phyloP scores from a whole-genome alignment of 2,113 vertebrate genomes.

The Mastomys coucha region DNA sequence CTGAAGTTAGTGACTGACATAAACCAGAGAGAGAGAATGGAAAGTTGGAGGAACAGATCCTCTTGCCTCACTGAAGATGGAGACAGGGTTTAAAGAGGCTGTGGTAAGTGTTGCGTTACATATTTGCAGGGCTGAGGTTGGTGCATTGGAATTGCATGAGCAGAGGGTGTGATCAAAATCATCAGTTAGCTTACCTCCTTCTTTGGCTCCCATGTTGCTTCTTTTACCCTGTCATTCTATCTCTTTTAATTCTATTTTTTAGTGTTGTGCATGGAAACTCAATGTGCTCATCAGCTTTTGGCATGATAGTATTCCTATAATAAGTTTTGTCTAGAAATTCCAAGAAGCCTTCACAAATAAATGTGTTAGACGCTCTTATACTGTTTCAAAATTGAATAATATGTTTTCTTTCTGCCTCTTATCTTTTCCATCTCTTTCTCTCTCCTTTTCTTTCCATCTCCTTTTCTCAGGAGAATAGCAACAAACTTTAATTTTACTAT shows the following conservation, averaged over 20 bases:
- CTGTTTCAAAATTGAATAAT: too few relatives aligned
- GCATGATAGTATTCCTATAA: not conserved
- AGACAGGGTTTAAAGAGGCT: not conserved
- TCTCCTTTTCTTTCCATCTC: not conserved
- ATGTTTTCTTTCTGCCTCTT: not conserved
- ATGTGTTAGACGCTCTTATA: not conserved
- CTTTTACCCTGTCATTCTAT: not conserved
- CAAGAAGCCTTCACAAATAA: not conserved
- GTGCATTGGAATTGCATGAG: not conserved
- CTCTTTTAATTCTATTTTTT: not conserved
- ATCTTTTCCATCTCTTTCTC: too few relatives aligned
- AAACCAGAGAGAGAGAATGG: too few relatives aligned
- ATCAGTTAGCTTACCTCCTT: not conserved
- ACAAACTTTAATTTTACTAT: not conserved
- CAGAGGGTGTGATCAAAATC: not conserved
- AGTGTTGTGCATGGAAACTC: not conserved
- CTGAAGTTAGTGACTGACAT: not conserved
- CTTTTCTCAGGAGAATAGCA: not conserved
- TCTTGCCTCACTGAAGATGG: not conserved
- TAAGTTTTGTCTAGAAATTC: conserved; percentile 46
- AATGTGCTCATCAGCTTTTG: not conserved
- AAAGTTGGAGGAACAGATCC: not conserved
- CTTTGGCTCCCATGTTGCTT: not conserved
- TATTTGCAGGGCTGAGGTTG: not conserved
- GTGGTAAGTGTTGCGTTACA: too few relatives aligned